Percentiles rank a stretch among this genome's conserved stretches.
phyloP scores from a whole-genome alignment of 2,113 vertebrate species.

The Macroglossus sobrinus region DNA sequence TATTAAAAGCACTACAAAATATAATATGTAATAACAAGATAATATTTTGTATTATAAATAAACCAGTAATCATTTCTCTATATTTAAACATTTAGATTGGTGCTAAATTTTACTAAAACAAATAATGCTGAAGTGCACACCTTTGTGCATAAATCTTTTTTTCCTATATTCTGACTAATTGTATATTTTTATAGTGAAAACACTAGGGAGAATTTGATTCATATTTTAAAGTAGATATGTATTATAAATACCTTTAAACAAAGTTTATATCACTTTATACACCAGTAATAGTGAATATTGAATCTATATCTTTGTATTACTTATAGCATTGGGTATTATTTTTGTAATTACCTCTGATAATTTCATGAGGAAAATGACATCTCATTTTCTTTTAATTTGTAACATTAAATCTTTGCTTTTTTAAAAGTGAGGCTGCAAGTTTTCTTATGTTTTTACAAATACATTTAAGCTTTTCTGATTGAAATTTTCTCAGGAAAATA shows the following conservation, averaged over 20 bases:
- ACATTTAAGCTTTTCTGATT: not conserved
- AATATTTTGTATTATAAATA: not conserved
- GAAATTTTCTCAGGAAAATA: conserved; percentile 21
- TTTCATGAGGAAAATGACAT: not conserved
- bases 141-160: not conserved
- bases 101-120: not conserved
- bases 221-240: not conserved
- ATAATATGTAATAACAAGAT: not conserved
- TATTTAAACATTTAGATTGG: not conserved
- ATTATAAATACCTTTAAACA: not conserved
- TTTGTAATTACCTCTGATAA: conserved; percentile 17
- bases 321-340: not conserved
- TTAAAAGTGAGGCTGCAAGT: not conserved
- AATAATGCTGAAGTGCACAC: not conserved
- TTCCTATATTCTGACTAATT: not conserved
- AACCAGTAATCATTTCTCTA: not conserved
- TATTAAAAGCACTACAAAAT: not conserved
- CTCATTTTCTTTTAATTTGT: conserved; percentile 11
- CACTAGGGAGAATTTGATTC: not conserved
- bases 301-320: not conserved
- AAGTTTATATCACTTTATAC: not conserved
- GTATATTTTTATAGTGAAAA: not conserved
- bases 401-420: not conserved
- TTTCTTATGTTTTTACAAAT: not conserved
- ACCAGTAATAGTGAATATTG: not conserved